phyloP scores from a whole-genome alignment of 2,113 vertebrate species.

The Clarias batrachus region DNA sequence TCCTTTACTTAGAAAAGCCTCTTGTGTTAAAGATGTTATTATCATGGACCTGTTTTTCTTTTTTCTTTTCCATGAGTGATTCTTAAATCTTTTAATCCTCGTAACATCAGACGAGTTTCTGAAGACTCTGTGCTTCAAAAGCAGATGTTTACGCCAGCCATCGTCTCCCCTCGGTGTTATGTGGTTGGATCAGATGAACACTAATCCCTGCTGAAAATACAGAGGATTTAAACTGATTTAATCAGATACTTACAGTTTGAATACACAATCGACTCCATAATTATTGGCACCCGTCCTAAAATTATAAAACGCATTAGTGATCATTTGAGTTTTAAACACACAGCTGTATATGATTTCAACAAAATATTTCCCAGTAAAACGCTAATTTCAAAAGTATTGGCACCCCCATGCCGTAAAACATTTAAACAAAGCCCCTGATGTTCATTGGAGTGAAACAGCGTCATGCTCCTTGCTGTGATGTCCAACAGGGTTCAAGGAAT shows the following conservation, averaged over 20 bases:
- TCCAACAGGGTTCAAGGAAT: not conserved
- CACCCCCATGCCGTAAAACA: not conserved
- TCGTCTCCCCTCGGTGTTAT: not conserved
- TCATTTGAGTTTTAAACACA: not conserved
- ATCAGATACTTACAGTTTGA: not conserved
- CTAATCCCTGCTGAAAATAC: not conserved
- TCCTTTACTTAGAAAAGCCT: not conserved
- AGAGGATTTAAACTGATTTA: not conserved
- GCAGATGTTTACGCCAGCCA: not conserved
- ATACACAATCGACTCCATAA: not conserved
- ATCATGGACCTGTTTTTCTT: not conserved
- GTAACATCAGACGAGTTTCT: conserved; percentile 7
- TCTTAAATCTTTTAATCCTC: conserved; percentile 17
- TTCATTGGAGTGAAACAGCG: not conserved
- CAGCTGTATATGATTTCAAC: not conserved
- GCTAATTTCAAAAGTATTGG: not conserved
- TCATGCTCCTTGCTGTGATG: not conserved
- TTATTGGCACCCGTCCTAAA: not conserved
- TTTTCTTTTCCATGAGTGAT: not conserved
- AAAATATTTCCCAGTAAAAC: not conserved
- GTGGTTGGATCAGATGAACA: not conserved
- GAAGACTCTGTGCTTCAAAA: conserved; percentile 1
- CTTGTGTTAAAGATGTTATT: not conserved
- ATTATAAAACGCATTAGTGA: not conserved
- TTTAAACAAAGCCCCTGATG: not conserved